Percentiles rank a stretch among this genome's conserved stretches.
These are phyloP conservation scores for Polymixis flavicincta DNA, from an alignment of 2,888 invertebrate genomes.

Conservation along the genomic window DNA sequence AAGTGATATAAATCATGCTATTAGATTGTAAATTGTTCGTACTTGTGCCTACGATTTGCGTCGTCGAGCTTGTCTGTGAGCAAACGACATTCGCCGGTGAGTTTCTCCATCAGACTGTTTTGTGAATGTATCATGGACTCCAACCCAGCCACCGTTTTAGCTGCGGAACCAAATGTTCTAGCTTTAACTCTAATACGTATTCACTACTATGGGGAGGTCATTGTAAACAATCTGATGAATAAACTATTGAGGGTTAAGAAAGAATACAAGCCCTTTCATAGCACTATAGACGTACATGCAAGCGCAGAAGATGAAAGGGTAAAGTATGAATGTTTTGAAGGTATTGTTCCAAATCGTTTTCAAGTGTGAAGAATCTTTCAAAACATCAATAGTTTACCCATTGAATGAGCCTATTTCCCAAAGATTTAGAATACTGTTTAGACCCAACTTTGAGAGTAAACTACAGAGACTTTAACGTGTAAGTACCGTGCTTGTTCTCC, in stretches of 20 bases:
- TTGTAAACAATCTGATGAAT: slow-evolving; percentile 92
- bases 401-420: slow-evolving; percentile 67
- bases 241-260: slow-evolving; percentile 91
- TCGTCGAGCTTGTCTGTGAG: slow-evolving; percentile 97
- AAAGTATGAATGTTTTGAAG: slow-evolving; percentile 90
- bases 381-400: slow-evolving; percentile 91
- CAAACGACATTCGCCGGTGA: slow-evolving; percentile 96
- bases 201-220: slow-evolving; percentile 63
- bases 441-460: slow-evolving; percentile 39
- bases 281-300: slow-evolving; percentile 84
- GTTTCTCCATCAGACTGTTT: slow-evolving; percentile 98
- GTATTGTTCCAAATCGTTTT: slow-evolving; percentile 61
- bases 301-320: slow-evolving; percentile 89
- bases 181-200: slow-evolving; percentile 70
- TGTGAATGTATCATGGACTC: slow-evolving; percentile 97
- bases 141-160: slow-evolving; percentile 96
- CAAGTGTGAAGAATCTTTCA: slow-evolving; percentile 76
- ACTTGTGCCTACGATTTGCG: slow-evolving; percentile 97
- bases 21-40: slow-evolving; percentile 88
- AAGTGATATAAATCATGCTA: slow-evolving; percentile 78
- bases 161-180: slow-evolving; percentile 91
- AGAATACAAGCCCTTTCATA: slow-evolving; percentile 85
- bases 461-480: slow-evolving; percentile 29
- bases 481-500: slow-evolving; percentile 96
- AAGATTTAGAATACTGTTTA: slow-evolving; percentile 46